These are phyloP conservation scores for Hydraecia micacea DNA, from an alignment of 2,888 invertebrate species.

Conservation along the genomic window DNA sequence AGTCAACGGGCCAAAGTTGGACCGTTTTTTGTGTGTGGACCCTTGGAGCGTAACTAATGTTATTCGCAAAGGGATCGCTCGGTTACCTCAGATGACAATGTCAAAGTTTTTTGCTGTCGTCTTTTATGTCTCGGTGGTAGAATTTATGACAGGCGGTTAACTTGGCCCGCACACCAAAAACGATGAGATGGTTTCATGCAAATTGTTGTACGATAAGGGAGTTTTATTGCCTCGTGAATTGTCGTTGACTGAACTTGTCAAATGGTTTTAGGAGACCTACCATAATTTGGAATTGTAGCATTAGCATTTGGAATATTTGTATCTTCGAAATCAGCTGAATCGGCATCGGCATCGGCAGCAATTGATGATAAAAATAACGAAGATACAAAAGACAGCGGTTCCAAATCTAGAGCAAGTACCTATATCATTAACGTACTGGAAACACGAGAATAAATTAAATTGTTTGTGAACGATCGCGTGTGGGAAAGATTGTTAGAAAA, in stretches of 20 bases:
- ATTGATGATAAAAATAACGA: not conserved
- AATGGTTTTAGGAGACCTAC: conserved; percentile 19
- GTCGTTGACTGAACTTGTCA: conserved; percentile 11
- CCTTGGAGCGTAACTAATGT: conserved; percentile 70
- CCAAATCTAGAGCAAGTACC: conserved; percentile 31
- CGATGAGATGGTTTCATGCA: conserved; percentile 30
- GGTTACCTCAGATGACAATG: conserved; percentile 71
- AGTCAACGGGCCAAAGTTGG: conserved; percentile 42
- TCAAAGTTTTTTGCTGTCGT: conserved; percentile 60
- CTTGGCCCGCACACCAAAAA: conserved; percentile 40
- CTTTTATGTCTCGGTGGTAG: conserved; percentile 45
- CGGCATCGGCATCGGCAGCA: not conserved
- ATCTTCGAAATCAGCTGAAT: not conserved
- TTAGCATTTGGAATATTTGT: not conserved
- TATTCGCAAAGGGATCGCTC: conserved; percentile 68
- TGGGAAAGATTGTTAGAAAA: conserved; percentile 6
- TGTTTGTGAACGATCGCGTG: conserved; percentile 40
- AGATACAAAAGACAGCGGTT: conserved; percentile 7
- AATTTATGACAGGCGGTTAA: conserved; percentile 48
- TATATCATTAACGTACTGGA: conserved; percentile 13
- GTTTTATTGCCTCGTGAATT: conserved; percentile 31
- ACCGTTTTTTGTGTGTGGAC: conserved; percentile 43
- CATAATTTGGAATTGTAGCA: not conserved
- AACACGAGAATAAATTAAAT: conserved; percentile 38
- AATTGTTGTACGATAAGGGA: conserved; percentile 41